Base-by-base conservation (phyloP, 1,140 invertebrate genomes). In the Drosophila ananassae region DNA sequence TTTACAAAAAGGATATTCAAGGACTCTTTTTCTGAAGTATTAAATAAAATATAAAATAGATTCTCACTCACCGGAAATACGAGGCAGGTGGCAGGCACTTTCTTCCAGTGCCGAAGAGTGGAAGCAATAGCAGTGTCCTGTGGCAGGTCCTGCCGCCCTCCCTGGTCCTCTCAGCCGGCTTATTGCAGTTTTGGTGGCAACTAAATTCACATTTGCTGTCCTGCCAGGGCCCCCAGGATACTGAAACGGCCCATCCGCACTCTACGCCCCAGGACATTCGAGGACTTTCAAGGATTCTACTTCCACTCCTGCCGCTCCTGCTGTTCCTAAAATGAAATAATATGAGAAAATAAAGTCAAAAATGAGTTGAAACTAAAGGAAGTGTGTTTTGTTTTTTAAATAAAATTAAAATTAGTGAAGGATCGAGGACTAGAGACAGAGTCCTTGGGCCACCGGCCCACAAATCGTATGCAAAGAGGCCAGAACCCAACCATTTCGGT, bases 121-220 rank as follows among this genome's bases (percentile, higher is more conserved):
- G 21, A 80, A 77, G 80, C 68, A 69, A 12, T 72, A 66, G 44
- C 34, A 54, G 32, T 63, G 69, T 73, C 59, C 59, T 64, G 53
- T 39, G 24, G 32, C 10, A 17, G 48, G 48, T 71, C 30, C 39
- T 60, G 32, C 17, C 3, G 10, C 34, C n/a, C 8, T 2, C 5
- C n/a, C 25, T 39, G 25, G 8, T 8, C 32, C 32, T 34, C 3
- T 12, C 47, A 17, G 39, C 41, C 13, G 17, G 41, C 69, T 47
- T 74, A 47, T 58, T 61, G 61, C 61, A 66, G 64, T 77, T 85
- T 73, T 48, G 69, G 64, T 61, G 63, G 61, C 82, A 84, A 84
- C 76, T 79, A 84, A 84, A 84, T 84, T 84, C 80, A 73, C 80
- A 84, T 84, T 84, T 85, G 80, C 51, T 83, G 72, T 76, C 44